Evolutionary conservation across 1,140 invertebrate genomes (phyloP).

Genomic region (Drosophila baimaii): DNA sequence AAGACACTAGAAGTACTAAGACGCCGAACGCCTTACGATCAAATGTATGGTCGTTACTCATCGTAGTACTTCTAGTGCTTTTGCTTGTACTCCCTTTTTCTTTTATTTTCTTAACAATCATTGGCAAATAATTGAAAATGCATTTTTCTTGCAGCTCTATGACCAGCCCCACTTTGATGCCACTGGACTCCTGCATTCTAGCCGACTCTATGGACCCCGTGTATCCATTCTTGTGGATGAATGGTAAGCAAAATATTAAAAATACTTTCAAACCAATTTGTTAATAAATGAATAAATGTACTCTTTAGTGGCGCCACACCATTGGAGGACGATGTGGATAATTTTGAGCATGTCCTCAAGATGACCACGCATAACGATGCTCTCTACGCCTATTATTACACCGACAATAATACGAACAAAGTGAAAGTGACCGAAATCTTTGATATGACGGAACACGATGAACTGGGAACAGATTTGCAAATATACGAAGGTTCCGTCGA

Average conservation of each 20-base stretch:
- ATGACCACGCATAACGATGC: constrained; percentile 93
- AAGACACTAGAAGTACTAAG: too few relatives aligned
- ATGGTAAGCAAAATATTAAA: constrained; percentile 48
- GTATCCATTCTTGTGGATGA: constrained; percentile 82
- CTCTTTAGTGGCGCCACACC: constrained; percentile 61
- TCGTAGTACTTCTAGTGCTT: too few relatives aligned
- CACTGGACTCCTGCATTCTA: constrained; percentile 78
- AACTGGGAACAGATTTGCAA: constrained; percentile 69
- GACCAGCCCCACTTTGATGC: constrained; percentile 81
- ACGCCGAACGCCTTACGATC: too few relatives aligned
- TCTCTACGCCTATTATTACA: constrained; percentile 95
- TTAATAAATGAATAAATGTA: not conserved
- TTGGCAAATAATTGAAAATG: not conserved
- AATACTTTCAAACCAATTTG: not conserved
- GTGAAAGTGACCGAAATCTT: constrained; percentile 95
- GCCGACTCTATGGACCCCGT: constrained; percentile 72
- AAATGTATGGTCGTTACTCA: too few relatives aligned
- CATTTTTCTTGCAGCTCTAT: constrained; percentile 55
- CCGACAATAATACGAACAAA: constrained; percentile 92
- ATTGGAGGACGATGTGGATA: constrained; percentile 87
- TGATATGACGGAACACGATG: constrained; percentile 89
- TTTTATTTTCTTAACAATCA: too few relatives aligned
- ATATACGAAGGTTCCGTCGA: constrained; percentile 69
- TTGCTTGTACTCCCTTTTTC: too few relatives aligned
- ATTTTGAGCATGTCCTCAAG: constrained; percentile 94